These are phyloP conservation scores for Anguilla japonica DNA, from an alignment of 2,113 vertebrate species.

Conservation along the genomic window DNA sequence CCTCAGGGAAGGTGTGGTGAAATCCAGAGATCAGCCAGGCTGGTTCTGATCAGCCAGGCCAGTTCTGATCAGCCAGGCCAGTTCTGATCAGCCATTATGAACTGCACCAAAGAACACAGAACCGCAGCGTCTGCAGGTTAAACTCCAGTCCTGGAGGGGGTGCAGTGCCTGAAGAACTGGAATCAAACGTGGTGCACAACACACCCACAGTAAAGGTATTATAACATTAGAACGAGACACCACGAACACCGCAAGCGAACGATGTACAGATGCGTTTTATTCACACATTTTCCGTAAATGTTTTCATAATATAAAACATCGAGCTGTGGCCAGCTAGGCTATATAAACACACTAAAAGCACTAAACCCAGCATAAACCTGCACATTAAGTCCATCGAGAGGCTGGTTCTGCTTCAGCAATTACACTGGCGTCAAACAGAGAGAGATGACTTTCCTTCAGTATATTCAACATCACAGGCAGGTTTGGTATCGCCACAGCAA, in stretches of 20 bases:
- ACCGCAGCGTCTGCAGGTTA: too few relatives aligned
- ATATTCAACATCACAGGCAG: too few relatives aligned
- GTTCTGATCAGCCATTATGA: too few relatives aligned
- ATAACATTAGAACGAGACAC: not conserved
- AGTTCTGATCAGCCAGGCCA: too few relatives aligned
- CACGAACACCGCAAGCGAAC: not conserved
- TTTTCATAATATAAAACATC: not conserved
- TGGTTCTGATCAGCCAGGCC: too few relatives aligned
- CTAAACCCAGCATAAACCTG: not conserved
- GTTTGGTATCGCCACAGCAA: too few relatives aligned
- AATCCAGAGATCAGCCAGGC: too few relatives aligned
- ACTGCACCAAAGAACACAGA: too few relatives aligned
- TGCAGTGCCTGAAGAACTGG: conserved; percentile 34
- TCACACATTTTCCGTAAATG: not conserved
- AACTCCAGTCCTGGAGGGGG: too few relatives aligned
- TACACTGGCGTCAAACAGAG: too few relatives aligned
- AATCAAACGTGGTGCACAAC: conserved; percentile 67
- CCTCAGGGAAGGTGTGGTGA: too few relatives aligned
- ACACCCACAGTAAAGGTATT: not conserved
- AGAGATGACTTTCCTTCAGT: too few relatives aligned
- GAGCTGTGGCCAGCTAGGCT: not conserved
- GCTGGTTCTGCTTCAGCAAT: not conserved
- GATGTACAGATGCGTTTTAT: not conserved
- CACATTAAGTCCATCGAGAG: not conserved
- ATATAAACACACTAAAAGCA: not conserved